Evolutionary conservation across 2,888 invertebrate genomes (phyloP).

Genomic region (Pteria penguin): DNA sequence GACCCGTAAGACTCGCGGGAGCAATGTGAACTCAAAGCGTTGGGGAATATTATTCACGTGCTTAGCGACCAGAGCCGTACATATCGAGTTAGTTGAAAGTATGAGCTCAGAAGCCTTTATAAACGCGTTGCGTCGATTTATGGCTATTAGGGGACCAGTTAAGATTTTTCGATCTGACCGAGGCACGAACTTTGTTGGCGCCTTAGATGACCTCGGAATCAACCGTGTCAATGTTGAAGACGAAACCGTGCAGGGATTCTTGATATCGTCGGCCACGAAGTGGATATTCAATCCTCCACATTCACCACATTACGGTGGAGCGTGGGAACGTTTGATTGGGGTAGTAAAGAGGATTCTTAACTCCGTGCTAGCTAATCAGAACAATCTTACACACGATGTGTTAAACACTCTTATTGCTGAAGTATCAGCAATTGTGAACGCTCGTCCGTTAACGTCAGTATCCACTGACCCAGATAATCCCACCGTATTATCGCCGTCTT

Average conservation of each 20-base stretch:
- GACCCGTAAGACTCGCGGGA: conserved; percentile 31
- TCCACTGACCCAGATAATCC: background rate
- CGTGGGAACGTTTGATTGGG: background rate
- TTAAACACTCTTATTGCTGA: background rate
- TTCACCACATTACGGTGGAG: background rate
- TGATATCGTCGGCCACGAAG: background rate
- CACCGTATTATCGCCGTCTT: background rate
- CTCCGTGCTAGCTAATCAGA: background rate
- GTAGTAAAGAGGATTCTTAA: background rate
- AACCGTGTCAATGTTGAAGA: no score
- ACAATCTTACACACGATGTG: background rate
- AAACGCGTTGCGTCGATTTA: conserved; percentile 29
- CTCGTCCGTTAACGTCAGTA: background rate
- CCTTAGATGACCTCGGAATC: no score
- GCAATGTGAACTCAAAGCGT: conserved; percentile 31
- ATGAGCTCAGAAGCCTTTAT: conserved; percentile 38
- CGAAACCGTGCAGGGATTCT: background rate
- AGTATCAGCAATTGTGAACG: background rate
- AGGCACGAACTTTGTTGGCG: conserved; percentile 35
- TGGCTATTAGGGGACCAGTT: conserved; percentile 25
- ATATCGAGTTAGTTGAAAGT: conserved; percentile 45
- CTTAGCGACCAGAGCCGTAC: conserved; percentile 34
- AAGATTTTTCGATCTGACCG: conserved; percentile 24
- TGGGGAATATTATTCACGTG: conserved; percentile 52
- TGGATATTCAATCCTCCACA: conserved; percentile 1